Evolutionary conservation across 2,888 invertebrate genomes (phyloP).

Genomic region (Acleris literana): DNA sequence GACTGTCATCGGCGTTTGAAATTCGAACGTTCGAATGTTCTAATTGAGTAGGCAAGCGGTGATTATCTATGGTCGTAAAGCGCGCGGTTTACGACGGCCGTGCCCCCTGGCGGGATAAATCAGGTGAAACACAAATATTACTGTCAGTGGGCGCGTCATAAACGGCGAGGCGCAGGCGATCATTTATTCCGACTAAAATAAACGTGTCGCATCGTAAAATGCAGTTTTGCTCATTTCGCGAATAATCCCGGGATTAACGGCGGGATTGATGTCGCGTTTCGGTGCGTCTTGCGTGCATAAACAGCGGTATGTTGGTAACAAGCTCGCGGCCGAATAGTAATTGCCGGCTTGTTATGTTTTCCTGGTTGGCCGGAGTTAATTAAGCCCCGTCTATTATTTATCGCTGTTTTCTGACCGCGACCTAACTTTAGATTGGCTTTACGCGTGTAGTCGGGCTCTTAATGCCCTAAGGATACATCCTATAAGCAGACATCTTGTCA

Average conservation of each 20-base stretch:
- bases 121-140: slow-evolving; percentile 71
- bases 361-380: slow-evolving; percentile 59
- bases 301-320: slow-evolving; percentile 59
- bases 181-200: slow-evolving; percentile 65
- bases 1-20: slow-evolving; percentile 43
- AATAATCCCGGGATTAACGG: slow-evolving; percentile 69
- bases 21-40: slow-evolving; percentile 48
- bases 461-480: too few species aligned
- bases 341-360: slow-evolving; percentile 55
- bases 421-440: slow-evolving; percentile 19
- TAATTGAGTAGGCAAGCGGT: slow-evolving; percentile 57
- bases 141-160: slow-evolving; percentile 68
- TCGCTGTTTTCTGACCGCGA: slow-evolving; percentile 35
- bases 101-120: slow-evolving; percentile 61
- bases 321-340: slow-evolving; percentile 56
- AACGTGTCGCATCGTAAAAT: slow-evolving; percentile 61
- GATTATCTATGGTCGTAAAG: slow-evolving; percentile 59
- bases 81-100: slow-evolving; percentile 59
- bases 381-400: slow-evolving; percentile 52
- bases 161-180: slow-evolving; percentile 59
- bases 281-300: slow-evolving; percentile 63
- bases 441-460: not conserved
- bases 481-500: too few species aligned
- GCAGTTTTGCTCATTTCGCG: slow-evolving; percentile 69
- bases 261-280: slow-evolving; percentile 67